These are phyloP conservation scores for Dynastes tityus DNA, from an alignment of 2,888 invertebrate species.

Conservation along the genomic window DNA sequence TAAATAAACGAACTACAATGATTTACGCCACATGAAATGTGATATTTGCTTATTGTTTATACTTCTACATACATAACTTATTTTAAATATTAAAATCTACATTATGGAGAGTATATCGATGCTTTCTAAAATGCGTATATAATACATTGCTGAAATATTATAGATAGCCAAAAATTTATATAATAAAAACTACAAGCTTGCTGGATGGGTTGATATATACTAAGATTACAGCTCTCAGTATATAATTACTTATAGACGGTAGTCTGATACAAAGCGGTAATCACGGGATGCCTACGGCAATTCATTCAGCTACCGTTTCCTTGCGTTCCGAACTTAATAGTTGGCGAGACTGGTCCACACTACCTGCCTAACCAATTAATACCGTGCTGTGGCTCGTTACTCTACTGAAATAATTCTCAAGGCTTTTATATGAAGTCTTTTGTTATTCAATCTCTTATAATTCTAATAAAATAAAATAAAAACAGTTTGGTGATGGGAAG, in stretches of 20 bases:
- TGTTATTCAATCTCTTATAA: neutral
- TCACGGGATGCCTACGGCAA: constrained; percentile 64
- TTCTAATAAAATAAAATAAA: neutral
- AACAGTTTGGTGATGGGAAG: neutral
- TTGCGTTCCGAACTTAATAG: constrained; percentile 15
- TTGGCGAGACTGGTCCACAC: constrained; percentile 17
- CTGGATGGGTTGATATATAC: constrained; percentile 59
- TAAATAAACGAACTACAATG: too few species aligned
- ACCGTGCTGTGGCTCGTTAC: constrained; percentile 45
- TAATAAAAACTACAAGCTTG: constrained; percentile 53
- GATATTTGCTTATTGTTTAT: too few species aligned
- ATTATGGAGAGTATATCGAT: too few species aligned
- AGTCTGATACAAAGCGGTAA: constrained; percentile 68
- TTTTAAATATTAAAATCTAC: too few species aligned
- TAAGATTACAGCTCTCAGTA: constrained; percentile 64
- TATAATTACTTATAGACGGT: constrained; percentile 68
- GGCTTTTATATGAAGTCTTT: neutral
- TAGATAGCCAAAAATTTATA: constrained; percentile 58
- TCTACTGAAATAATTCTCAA: constrained; percentile 10
- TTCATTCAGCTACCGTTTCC: constrained; percentile 65
- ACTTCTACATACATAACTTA: too few species aligned
- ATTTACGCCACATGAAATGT: too few species aligned
- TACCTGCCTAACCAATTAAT: constrained; percentile 62
- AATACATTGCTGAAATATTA: neutral
- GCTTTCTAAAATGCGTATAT: neutral